Evolutionary conservation across 2,797 vertebrate species (phyloP).

Genomic region (Pangasius macronema): DNA sequence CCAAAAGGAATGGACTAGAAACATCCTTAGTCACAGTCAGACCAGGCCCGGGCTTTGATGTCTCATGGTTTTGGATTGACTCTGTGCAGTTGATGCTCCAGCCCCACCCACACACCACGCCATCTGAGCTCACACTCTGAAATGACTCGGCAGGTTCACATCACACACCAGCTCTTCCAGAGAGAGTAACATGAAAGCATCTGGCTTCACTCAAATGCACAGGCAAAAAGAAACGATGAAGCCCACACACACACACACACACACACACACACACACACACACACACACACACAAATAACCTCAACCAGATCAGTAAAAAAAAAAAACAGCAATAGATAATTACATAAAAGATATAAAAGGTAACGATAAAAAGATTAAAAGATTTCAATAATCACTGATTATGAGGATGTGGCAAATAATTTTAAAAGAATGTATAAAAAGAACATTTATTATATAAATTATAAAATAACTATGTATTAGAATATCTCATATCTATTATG

Average conservation of each 20-base stretch:
- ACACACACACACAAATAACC: neutral
- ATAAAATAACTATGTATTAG: neutral
- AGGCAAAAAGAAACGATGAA: conserved; percentile 1
- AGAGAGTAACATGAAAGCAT: conserved; percentile 37
- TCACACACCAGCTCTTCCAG: conserved; percentile 26
- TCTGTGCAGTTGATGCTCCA: conserved; percentile 4
- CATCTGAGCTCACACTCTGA: conserved; percentile 16
- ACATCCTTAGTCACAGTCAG: conserved; percentile 11
- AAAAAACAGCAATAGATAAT: neutral
- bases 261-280: too few species aligned
- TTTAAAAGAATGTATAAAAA: neutral
- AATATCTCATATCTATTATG: neutral
- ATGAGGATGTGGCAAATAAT: neutral
- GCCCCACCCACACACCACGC: neutral
- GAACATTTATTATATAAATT: neutral
- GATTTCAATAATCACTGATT: neutral
- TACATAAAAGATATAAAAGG: neutral
- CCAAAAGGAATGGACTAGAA: neutral
- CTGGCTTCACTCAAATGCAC: conserved; percentile 32
- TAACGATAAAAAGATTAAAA: too few species aligned
- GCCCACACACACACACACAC: too few species aligned
- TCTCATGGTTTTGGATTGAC: conserved; percentile 30
- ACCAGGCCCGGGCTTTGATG: conserved; percentile 14
- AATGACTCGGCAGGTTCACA: conserved; percentile 36
- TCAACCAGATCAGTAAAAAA: neutral